phyloP scores from a whole-genome alignment of 1,140 invertebrate species.

The Diorhabda sublineata region DNA sequence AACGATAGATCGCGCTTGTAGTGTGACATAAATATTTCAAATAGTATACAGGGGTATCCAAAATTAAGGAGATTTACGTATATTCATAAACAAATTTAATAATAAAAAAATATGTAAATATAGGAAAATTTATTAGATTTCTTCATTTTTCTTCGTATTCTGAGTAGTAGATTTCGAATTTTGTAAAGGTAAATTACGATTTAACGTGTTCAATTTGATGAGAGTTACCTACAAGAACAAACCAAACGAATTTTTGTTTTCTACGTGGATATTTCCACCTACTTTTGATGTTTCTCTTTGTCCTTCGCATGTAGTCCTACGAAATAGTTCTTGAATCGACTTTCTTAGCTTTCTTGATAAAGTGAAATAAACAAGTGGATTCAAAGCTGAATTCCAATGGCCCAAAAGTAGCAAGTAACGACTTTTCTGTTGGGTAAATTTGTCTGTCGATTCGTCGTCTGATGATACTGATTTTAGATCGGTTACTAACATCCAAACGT shows the following conservation, averaged over 20 bases:
- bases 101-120: no score
- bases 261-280: no score
- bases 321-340: slow-evolving; percentile 48
- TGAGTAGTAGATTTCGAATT: background rate
- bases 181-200: background rate
- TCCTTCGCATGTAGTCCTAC: background rate
- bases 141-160: background rate
- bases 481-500: slow-evolving; percentile 61
- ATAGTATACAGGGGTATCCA: no score
- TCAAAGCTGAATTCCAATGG: slow-evolving; percentile 79
- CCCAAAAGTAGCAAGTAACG: slow-evolving; percentile 55
- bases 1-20: no score
- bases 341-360: slow-evolving; percentile 82
- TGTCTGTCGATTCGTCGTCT: no score
- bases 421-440: background rate
- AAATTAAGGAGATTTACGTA: no score
- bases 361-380: slow-evolving; percentile 84
- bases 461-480: slow-evolving; percentile 41
- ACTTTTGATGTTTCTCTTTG: background rate
- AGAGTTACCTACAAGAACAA: no score
- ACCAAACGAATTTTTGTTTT: no score
- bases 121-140: no score
- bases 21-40: no score
- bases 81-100: no score
- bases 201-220: background rate